Evolutionary conservation across 1,140 invertebrate genomes (phyloP).

Genomic region (Thalassaphorura encarpata): DNA sequence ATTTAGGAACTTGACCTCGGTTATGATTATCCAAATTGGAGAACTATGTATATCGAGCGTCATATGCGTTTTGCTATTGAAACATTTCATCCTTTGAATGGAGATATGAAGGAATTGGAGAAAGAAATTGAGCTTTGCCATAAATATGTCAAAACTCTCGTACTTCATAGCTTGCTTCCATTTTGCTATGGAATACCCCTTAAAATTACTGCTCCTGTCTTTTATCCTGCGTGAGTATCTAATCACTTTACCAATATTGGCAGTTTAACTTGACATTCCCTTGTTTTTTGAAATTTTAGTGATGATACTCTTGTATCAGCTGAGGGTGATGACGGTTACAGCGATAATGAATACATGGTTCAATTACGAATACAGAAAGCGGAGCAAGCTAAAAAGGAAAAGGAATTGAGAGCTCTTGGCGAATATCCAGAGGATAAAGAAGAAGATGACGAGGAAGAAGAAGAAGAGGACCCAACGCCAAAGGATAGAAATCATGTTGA

Average conservation of each 20-base stretch:
- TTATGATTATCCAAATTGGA: conserved; percentile 14
- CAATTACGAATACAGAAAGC: background rate
- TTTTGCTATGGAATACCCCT: conserved; percentile 15
- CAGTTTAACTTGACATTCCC: background rate
- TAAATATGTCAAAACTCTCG: background rate
- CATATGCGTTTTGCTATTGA: conserved; percentile 14
- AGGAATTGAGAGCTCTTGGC: background rate
- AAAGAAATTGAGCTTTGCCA: conserved; percentile 3
- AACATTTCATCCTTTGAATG: conserved; percentile 23
- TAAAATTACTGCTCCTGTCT: background rate
- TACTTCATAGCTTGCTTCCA: conserved; percentile 14
- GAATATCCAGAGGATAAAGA: conserved; percentile 1
- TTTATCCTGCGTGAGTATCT: conserved; percentile 2
- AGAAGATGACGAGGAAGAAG: background rate
- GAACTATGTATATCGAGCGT: conserved; percentile 17
- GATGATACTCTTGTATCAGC: conserved; percentile 9
- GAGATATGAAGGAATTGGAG: conserved; percentile 7
- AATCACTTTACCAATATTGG: conserved; percentile 1
- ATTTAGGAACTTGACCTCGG: conserved; percentile 4
- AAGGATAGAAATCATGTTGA: conserved; percentile 18
- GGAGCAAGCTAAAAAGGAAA: background rate
- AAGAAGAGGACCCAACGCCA: conserved; percentile 3
- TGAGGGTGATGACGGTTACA: conserved; percentile 8
- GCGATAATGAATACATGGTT: background rate
- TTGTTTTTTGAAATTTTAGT: conserved; percentile 10